A percentile compares a stretch with the other conserved stretches of the same genome.
These are phyloP conservation scores for Caradrina clavipalpis DNA, from an alignment of 2,888 invertebrate genomes.

Conservation along the genomic window DNA sequence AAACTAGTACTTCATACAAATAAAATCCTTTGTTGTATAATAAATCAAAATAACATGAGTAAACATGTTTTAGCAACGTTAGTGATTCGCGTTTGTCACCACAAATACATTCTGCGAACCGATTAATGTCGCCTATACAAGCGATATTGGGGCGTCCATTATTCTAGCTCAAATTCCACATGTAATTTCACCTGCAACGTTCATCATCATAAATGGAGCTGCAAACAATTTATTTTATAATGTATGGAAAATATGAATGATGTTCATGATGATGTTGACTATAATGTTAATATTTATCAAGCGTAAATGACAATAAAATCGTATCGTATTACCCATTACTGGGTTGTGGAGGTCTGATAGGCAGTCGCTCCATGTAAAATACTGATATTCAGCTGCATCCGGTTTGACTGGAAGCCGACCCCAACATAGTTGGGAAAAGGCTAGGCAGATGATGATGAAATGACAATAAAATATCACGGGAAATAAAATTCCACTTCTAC, in stretches of 20 bases:
- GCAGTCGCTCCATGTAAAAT: no score
- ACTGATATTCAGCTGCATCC: no score
- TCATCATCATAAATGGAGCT: constrained; percentile 14
- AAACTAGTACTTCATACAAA: no score
- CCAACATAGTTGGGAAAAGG: no score
- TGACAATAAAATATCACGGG: no score
- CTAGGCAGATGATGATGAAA: no score
- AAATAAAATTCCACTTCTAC: no score
- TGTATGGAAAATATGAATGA: background rate
- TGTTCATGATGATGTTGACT: background rate
- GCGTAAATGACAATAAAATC: no score
- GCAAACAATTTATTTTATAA: background rate
- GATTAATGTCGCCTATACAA: constrained; percentile 20
- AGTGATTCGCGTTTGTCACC: background rate
- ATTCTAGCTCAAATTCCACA: constrained; percentile 27
- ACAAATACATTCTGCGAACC: constrained; percentile 15
- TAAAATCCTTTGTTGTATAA: background rate
- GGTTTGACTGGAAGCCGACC: no score
- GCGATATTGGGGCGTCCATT: constrained; percentile 17
- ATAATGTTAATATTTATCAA: background rate
- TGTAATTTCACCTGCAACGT: constrained; percentile 24
- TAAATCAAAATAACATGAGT: constrained; percentile 1
- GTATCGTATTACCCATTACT: no score
- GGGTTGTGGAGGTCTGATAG: no score
- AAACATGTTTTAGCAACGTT: background rate